phyloP scores from a whole-genome alignment of 2,113 vertebrate species.

The Cromileptes altivelis region DNA sequence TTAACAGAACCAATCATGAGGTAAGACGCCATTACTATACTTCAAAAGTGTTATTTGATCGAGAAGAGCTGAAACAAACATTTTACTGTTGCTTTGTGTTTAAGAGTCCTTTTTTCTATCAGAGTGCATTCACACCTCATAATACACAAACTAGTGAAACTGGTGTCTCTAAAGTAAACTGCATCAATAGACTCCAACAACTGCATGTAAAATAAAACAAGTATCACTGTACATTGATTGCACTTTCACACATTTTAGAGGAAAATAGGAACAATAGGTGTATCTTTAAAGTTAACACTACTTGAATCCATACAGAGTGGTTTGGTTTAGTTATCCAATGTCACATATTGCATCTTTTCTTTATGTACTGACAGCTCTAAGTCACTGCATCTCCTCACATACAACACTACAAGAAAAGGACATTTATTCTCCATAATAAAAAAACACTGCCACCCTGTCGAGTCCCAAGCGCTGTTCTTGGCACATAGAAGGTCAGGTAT shows the following conservation, averaged over 20 bases:
- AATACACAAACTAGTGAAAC: slow-evolving; percentile 27
- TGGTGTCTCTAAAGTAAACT: slow-evolving; percentile 33
- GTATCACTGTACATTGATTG: slow-evolving; percentile 56
- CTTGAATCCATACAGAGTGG: slow-evolving; percentile 1
- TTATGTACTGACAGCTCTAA: no score
- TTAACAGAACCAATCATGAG: slow-evolving; percentile 52
- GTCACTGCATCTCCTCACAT: no score
- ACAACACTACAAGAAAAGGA: background rate
- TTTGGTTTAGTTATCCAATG: slow-evolving; percentile 34
- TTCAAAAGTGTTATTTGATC: slow-evolving; percentile 32
- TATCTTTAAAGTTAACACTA: background rate
- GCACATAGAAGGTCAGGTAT: slow-evolving; percentile 72
- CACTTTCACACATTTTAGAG: slow-evolving; percentile 59
- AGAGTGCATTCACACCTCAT: background rate
- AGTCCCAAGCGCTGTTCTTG: slow-evolving; percentile 64
- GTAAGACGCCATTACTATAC: slow-evolving; percentile 33
- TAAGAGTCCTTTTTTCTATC: slow-evolving; percentile 5
- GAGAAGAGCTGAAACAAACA: slow-evolving; percentile 38
- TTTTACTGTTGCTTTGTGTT: background rate
- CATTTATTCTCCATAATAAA: slow-evolving; percentile 21
- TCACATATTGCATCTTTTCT: background rate
- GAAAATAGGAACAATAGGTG: background rate
- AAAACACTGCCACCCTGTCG: slow-evolving; percentile 40
- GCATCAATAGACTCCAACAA: slow-evolving; percentile 12
- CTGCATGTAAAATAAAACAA: slow-evolving; percentile 29